Conservation (phyloP, 2,888 invertebrate genomes). For the Aricia artaxerxes region DNA sequence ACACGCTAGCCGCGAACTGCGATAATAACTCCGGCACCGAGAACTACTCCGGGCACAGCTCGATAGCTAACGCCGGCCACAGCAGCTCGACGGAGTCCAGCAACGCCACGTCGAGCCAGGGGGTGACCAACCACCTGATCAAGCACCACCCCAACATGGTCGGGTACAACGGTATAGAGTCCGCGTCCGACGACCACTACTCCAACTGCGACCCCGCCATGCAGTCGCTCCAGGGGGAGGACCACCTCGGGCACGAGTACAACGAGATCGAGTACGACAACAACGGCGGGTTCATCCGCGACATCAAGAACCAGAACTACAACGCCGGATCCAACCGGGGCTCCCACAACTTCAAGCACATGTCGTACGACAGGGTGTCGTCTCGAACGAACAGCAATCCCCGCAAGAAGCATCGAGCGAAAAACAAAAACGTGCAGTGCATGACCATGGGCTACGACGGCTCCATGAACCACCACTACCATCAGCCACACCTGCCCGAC, state of each 20-base stretch:
- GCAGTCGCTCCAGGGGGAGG: conserved; percentile 74
- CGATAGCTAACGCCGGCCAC: conserved; percentile 77
- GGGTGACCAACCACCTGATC: conserved; percentile 75
- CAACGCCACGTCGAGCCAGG: conserved; percentile 75
- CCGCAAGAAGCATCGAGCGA: conserved; percentile 72
- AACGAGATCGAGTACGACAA: conserved; percentile 78
- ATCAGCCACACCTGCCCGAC: conserved; percentile 76
- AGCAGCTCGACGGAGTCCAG: conserved; percentile 78
- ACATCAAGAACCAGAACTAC: conserved; percentile 79
- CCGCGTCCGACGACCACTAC: conserved; percentile 76
- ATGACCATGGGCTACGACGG: conserved; percentile 82
- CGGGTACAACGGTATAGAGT: conserved; percentile 74
- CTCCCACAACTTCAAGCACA: conserved; percentile 77
- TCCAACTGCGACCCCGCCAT: conserved; percentile 77
- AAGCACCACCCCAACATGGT: conserved; percentile 72
- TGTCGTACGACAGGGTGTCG: conserved; percentile 75
- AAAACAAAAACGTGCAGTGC: conserved; percentile 77
- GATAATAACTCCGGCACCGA: conserved; percentile 83
- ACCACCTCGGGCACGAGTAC: conserved; percentile 75
- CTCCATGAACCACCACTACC: conserved; percentile 72
- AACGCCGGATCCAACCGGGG: conserved; percentile 74
- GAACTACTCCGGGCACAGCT: conserved; percentile 82
- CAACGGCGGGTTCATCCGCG: conserved; percentile 73
- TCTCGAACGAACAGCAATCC: conserved; percentile 78
- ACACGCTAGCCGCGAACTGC: conserved; percentile 78